Evolutionary conservation across 2,888 invertebrate species (phyloP).

Genomic region (Calameuta idolon): DNA sequence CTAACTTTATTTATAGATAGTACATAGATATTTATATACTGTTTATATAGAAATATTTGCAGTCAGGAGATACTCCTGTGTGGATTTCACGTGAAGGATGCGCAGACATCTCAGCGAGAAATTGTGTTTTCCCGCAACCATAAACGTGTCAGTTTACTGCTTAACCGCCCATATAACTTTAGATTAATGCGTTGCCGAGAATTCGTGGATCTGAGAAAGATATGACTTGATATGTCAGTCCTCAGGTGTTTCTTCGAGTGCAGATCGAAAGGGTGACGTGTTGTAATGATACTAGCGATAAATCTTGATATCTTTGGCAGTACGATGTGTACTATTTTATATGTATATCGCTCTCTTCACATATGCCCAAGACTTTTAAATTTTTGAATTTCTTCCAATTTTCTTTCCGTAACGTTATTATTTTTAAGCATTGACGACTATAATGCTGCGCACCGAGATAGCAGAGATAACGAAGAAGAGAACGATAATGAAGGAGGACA

Average conservation of each 20-base stretch:
- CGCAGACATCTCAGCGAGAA: conserved; percentile 33
- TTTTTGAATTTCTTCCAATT: neutral
- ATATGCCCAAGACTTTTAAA: neutral
- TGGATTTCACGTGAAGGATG: conserved; percentile 23
- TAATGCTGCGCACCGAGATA: neutral
- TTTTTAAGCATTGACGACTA: neutral
- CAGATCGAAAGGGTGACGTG: neutral
- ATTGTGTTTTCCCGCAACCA: conserved; percentile 35
- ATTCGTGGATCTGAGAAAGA: conserved; percentile 10
- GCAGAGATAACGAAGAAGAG: neutral
- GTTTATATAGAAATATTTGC: neutral
- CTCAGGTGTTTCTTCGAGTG: conserved; percentile 31
- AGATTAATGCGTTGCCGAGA: conserved; percentile 36
- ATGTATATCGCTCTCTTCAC: no score
- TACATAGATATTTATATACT: neutral
- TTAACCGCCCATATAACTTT: conserved; percentile 35
- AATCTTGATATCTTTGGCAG: neutral
- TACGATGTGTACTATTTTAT: no score
- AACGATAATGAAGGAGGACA: neutral
- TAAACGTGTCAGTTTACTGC: conserved; percentile 40
- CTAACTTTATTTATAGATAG: neutral
- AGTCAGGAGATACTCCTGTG: neutral
- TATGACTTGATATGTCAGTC: conserved; percentile 22
- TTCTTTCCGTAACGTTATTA: neutral
- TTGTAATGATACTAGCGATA: neutral